Evolutionary conservation across 1,140 invertebrate species (phyloP).

Genomic region (Vanessa atalanta): DNA sequence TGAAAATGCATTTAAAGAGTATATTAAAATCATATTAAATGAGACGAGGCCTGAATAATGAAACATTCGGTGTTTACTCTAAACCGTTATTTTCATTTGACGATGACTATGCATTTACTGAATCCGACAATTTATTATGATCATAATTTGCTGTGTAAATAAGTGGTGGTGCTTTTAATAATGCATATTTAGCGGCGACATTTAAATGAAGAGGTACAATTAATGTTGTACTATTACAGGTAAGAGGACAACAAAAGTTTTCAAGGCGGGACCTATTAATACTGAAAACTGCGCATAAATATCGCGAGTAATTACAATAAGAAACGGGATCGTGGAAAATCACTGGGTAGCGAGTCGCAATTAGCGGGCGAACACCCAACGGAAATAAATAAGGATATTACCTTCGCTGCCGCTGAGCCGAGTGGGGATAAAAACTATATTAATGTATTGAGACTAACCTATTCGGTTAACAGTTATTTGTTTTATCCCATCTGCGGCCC

Average conservation of each 20-base stretch:
- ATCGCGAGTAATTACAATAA: conserved; percentile 75
- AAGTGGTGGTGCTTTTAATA: conserved; percentile 38
- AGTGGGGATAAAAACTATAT: conserved; percentile 68
- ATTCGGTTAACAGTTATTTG: conserved; percentile 37
- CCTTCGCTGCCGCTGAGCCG: conserved; percentile 55
- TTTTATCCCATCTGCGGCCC: conserved; percentile 26
- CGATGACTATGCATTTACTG: conserved; percentile 41
- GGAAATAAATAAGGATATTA: conserved; percentile 80
- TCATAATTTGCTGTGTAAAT: conserved; percentile 43
- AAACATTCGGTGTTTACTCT: conserved; percentile 49
- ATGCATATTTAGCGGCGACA: conserved; percentile 33
- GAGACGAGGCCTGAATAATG: conserved; percentile 44
- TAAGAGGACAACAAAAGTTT: conserved; percentile 42
- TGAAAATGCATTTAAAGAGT: conserved; percentile 35
- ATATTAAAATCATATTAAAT: conserved; percentile 45
- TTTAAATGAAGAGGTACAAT: conserved; percentile 38
- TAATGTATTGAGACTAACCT: conserved; percentile 49
- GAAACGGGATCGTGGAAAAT: conserved; percentile 75
- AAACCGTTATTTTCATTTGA: conserved; percentile 54
- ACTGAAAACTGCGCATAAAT: conserved; percentile 66
- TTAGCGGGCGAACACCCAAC: conserved; percentile 73
- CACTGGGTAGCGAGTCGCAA: conserved; percentile 70
- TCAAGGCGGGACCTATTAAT: conserved; percentile 46
- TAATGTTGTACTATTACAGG: conserved; percentile 38
- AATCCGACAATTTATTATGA: conserved; percentile 46